These are phyloP conservation scores for Epistrophe eligans DNA, from an alignment of 2,888 invertebrate species.

Conservation along the genomic window DNA sequence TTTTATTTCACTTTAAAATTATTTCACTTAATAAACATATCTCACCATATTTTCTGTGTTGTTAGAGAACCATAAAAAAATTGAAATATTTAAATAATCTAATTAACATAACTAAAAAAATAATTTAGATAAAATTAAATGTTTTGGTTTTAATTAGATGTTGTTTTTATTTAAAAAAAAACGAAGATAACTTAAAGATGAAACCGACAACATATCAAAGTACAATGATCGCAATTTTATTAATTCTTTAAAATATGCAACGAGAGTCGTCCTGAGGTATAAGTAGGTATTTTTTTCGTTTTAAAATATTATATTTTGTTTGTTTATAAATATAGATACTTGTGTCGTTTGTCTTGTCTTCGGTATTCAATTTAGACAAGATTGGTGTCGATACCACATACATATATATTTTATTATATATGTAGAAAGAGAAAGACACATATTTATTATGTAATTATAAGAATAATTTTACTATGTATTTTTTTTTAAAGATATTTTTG, in stretches of 20 bases:
- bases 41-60: conserved; percentile 10
- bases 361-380: conserved; percentile 49
- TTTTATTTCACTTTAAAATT: background rate
- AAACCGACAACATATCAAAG: conserved; percentile 46
- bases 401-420: conserved; percentile 7
- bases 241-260: conserved; percentile 35
- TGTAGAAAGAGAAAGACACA: conserved; percentile 4
- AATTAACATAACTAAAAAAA: conserved; percentile 12
- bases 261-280: conserved; percentile 1
- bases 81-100: conserved; percentile 7
- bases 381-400: conserved; percentile 38
- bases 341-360: conserved; percentile 31
- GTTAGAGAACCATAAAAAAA: background rate
- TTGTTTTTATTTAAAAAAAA: background rate
- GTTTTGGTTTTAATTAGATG: background rate
- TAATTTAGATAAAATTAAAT: background rate
- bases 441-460: conserved; percentile 19
- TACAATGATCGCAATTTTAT: conserved; percentile 45
- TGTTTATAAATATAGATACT: conserved; percentile 18
- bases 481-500: conserved; percentile 1
- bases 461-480: background rate
- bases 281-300: background rate
- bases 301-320: background rate
- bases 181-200: conserved; percentile 5
- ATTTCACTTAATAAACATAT: conserved; percentile 6